Base-by-base conservation (phyloP, 1,140 invertebrate genomes). In the Sitodiplosis mosellana region DNA sequence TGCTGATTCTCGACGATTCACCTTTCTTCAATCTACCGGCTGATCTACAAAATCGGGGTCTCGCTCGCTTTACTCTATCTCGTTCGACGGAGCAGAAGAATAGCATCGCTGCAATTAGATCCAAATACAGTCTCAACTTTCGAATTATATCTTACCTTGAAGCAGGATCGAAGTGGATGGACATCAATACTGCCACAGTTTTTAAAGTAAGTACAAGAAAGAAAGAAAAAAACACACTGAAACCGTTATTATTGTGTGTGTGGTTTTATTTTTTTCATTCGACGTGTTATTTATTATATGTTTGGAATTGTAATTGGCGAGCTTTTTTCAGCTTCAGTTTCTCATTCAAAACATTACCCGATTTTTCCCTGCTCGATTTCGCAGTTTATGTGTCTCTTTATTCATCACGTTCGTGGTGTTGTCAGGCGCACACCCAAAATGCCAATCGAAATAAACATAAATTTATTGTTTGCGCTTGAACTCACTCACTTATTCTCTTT, bases 121-220 rank as follows among this genome's bases (percentile, higher is more conserved):
- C 78, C 80, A 33, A 75, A 75, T 55, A 83, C 82, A 10, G 79
- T 87, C 33, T 80, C 85, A 19, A 91, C 87, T 19, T 89, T 89
- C 58, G 84, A 89, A 65, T 69, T 88, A 49, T 83, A 81, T 61
- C 68, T 88, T 27, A 87, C 84, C 15, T 69, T 91, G 22, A 84
- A 83, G 63, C 83, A 87, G 60, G 80, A 83, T 56, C 71, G 75
- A 33, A 80, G 77, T 49, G 77, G 81, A 52, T 91, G 86, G 86
- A 81, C 83, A 51, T 80, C 78, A 52, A 67, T 85, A 53, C 69
- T 87, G 63, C 84, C 83, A 57, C 81, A 85, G 62, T 86, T 87
- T 66, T 71, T 86, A 66, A 86, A 85, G 83, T 86, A 65, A 79
- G 81, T 77, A 12, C 22, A 22, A 20, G 10, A 7, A 20, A 21